A percentile compares a stretch with the other conserved stretches of the same genome.
Evolutionary conservation across 2,113 vertebrate species (phyloP).

Genomic region (Cryptomyrus ogoouensis): DNA sequence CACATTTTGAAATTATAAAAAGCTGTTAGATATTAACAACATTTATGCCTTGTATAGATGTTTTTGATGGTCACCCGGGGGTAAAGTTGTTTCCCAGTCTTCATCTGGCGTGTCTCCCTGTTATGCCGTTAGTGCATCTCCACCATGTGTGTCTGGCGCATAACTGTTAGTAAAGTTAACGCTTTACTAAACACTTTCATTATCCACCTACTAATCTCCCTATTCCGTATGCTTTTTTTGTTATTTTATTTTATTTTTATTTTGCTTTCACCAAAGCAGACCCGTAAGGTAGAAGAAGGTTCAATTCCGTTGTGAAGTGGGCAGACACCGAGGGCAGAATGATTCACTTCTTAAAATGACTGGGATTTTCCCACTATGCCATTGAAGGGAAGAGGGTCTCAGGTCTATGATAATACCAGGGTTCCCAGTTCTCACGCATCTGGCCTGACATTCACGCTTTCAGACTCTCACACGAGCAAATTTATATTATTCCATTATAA

Average conservation of each 20-base stretch:
- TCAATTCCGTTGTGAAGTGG: conserved; percentile 59
- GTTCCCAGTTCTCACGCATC: not conserved
- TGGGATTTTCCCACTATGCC: not conserved
- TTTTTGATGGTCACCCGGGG: not conserved
- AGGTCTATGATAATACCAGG: conserved; percentile 3
- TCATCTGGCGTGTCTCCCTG: conserved; percentile 22
- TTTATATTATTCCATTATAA: not conserved
- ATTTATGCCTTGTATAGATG: not conserved
- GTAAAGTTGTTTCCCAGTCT: not conserved
- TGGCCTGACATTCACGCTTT: no score
- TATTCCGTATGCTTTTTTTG: conserved; percentile 48
- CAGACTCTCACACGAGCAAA: not conserved
- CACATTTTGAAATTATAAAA: not conserved
- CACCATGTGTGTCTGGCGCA: not conserved
- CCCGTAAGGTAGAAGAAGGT: conserved; percentile 82
- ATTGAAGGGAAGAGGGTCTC: not conserved
- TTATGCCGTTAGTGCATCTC: conserved; percentile 5
- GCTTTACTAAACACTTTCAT: conserved; percentile 39
- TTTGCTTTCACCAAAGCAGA: conserved; percentile 84
- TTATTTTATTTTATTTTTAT: conserved; percentile 74
- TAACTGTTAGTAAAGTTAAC: conserved; percentile 42
- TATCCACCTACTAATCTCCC: conserved; percentile 58
- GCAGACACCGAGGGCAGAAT: conserved; percentile 58
- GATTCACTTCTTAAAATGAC: conserved; percentile 42
- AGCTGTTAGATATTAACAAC: not conserved